Base-by-base conservation (phyloP, 2,888 invertebrate genomes). In the Schizotus pectinicornis region DNA sequence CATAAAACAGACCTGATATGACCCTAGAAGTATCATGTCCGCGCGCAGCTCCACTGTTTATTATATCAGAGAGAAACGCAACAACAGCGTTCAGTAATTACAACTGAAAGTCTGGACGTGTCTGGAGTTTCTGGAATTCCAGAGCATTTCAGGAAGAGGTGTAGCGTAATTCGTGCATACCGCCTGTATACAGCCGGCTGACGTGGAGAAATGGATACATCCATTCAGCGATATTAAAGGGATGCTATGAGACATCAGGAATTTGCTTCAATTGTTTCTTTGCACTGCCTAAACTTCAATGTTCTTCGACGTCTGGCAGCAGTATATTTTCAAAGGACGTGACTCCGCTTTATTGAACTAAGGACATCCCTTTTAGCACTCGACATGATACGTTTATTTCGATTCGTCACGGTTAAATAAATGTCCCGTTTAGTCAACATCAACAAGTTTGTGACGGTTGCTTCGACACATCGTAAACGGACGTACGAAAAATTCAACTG, bases 161-260 rank as follows among this genome's bases (percentile, higher is more conserved):
- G 68, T 63, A 67, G 56, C 66, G 67, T 67, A 69, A 70, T 69
- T 71, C 71, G 73, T 71, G 72, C 72, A 74, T 73, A 70, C 73
- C 72, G 62, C 55, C 62, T 50, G 64, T 60, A 64, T 60, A 68
- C 63, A 65, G 47, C 56, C 41, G 61, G 58, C 65, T 69, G 74
- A 76, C 74, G 65, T 68, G 67, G 75, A 76, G 76, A 74, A 75
- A 76, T 75, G 74, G 76, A 75, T 73, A 74, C 75, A 75, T 76
- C 72, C 68, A 75, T 75, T 72, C 72, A 64, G 67, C 67, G 70
- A 72, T 76, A 76, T 75, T 75, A 75, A 74, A 73, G 67, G 70
- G 67, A 68, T 71, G 61, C 67, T 67, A 67, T 67, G 70, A 68
- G 73, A 74, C 73, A 71, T 68, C 68, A 67, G 71, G 72, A 74